Base-by-base conservation (phyloP, 1,140 invertebrate genomes). In the Sycobia sp. region DNA sequence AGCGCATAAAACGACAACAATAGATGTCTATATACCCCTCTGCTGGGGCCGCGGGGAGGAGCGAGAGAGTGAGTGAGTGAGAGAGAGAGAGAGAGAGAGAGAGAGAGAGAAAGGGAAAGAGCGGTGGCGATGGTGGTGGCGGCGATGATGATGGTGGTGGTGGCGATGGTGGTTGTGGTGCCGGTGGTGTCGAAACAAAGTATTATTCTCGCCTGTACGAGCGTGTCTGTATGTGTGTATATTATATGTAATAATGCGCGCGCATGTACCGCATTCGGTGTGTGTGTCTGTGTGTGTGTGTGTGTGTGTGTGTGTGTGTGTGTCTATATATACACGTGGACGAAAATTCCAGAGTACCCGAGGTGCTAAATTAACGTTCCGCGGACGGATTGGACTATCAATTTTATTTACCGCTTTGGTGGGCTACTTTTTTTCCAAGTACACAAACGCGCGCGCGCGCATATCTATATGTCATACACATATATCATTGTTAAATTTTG, bases 1-100 rank as follows among this genome's bases (percentile, higher is more conserved):
- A 71, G 76, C 73, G 65, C 71, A 72, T 76, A 72, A 77, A 77
- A 76, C 68, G 61, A 56, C 53, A 63, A 63, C 61, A 63, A 63
- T 63, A 36, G 61, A 62, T 56, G 60, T 49, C 51, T 56, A 56
- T 56, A 49, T 56, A 62, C 39, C 43, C n/a, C n/a, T n/a, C n/a
- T n/a, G n/a, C n/a, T 38, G 38, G 3, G 38, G 5, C 38, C 7
- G 38, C 38, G 11, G 38, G 4, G 4, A 18, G 22, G 22, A 14
- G 57, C n/a, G 34, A 16, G 22, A 9, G 38, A 38, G 29, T 18
- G 25, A n/a, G 5, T 22, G 18, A 22, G 29, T 3, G 32, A 53
- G 32, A 29, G 49, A 53, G 16, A 27, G 49, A 36, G 32, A 27
- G 18, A 53, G 43, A 46, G 22, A 46, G 22, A 23, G 20, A 11